These are phyloP conservation scores for Syngnathus scovelli DNA, from an alignment of 2,113 vertebrate species.

Conservation along the genomic window DNA sequence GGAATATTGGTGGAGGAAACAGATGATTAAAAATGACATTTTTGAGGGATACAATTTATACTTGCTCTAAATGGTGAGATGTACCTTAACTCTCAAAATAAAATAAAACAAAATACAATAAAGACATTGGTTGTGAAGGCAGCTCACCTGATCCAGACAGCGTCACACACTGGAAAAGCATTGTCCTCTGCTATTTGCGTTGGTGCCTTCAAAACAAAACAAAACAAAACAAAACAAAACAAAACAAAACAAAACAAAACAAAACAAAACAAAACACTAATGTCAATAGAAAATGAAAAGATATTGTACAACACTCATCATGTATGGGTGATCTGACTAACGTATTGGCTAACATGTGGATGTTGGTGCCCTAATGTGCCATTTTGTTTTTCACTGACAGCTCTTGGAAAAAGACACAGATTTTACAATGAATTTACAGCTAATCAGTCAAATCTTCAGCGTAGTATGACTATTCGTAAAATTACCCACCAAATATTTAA, in stretches of 20 bases:
- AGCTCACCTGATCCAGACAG: slow-evolving; percentile 49
- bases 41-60: background rate
- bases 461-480: background rate
- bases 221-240: background rate
- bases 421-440: background rate
- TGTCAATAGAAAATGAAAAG: background rate
- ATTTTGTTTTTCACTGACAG: background rate
- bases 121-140: background rate
- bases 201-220: slow-evolving; percentile 30
- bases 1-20: no score
- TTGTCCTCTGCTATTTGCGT: slow-evolving; percentile 9
- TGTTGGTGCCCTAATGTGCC: background rate
- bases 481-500: background rate
- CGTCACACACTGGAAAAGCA: slow-evolving; percentile 7
- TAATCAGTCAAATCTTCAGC: background rate
- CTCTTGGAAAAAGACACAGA: background rate
- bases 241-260: slow-evolving; percentile 18
- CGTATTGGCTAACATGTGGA: background rate
- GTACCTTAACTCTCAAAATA: background rate
- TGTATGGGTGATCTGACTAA: no score
- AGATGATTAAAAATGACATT: background rate
- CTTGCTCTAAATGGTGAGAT: background rate
- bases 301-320: no score
- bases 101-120: background rate
- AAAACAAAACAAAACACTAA: background rate